A percentile compares a stretch with the other conserved stretches of the same genome.
Conservation (phyloP, 2,888 invertebrate species). For the Nemapogon koenigi region DNA sequence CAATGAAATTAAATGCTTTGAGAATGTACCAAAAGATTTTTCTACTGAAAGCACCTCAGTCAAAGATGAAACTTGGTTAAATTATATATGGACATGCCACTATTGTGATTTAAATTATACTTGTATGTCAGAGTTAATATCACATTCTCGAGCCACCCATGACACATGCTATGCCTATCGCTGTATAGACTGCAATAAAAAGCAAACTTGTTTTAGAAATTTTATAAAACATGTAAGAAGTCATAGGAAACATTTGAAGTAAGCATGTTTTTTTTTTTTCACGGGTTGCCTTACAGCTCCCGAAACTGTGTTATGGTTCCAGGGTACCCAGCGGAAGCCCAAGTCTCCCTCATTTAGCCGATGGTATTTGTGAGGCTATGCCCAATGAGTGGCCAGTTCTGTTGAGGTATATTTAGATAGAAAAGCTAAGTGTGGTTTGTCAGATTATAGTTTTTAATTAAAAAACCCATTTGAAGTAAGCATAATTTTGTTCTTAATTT, state of each 20-base stretch:
- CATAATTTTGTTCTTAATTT: no score
- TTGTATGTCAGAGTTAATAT: constrained; percentile 48
- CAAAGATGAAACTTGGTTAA: no score
- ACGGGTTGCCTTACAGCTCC: no score
- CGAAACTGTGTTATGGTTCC: no score
- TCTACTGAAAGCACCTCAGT: no score
- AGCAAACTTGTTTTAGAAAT: constrained; percentile 65
- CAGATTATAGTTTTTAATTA: not conserved
- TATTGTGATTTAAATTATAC: constrained; percentile 46
- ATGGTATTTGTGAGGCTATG: no score
- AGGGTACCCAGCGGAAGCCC: no score
- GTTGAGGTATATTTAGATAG: no score
- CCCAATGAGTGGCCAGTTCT: no score
- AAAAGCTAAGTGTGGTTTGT: no score
- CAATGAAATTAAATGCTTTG: constrained; percentile 37
- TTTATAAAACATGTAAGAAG: constrained; percentile 70
- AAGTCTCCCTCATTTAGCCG: no score
- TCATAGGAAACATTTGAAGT: constrained; percentile 68
- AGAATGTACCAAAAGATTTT: constrained; percentile 13
- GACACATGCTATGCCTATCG: constrained; percentile 68
- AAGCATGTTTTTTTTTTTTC: constrained; percentile 2
- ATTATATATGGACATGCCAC: constrained; percentile 49
- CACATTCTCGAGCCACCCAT: constrained; percentile 68
- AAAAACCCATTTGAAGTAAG: no score
- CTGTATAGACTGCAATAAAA: constrained; percentile 72